Percentiles rank a stretch among this genome's conserved stretches.
Conservation (phyloP, 2,888 invertebrate genomes). For the Trichogramma dendrolimi region DNA sequence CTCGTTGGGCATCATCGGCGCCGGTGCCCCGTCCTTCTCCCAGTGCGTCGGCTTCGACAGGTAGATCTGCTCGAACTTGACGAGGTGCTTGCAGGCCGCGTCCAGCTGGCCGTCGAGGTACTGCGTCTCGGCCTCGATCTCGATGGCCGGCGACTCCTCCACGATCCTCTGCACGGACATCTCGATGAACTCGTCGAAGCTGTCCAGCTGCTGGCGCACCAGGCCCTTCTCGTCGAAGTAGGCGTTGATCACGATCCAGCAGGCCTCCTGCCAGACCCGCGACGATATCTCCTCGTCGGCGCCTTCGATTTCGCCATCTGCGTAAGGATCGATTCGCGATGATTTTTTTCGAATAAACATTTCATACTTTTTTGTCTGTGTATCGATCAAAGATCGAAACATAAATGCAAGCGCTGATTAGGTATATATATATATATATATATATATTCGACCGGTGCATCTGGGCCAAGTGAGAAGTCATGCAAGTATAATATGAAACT, state of each 20-base stretch:
- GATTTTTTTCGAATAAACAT: no score
- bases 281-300: slow-evolving; percentile 84
- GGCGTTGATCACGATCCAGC: slow-evolving; percentile 99
- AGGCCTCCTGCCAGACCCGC: slow-evolving; percentile 99
- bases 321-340: no score
- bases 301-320: no score
- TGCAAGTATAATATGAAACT: no score
- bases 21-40: slow-evolving; percentile 99
- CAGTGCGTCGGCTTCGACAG: slow-evolving; percentile 99
- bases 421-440: no score
- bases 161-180: slow-evolving; percentile 99
- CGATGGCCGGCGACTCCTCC: slow-evolving; percentile 97
- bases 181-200: slow-evolving; percentile 99
- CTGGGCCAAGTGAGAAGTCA: no score
- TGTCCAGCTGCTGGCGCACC: slow-evolving; percentile 97
- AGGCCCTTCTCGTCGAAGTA: slow-evolving; percentile 99
- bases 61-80: slow-evolving; percentile 99
- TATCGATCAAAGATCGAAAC: no score
- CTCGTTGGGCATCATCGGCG: slow-evolving; percentile 99
- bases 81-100: slow-evolving; percentile 75
- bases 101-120: slow-evolving; percentile 91
- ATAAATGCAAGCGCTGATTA: no score
- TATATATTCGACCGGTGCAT: no score
- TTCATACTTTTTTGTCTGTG: no score
- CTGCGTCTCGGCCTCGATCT: slow-evolving; percentile 95